Conservation (phyloP, 1,140 invertebrate species). For the Nymphalis io region DNA sequence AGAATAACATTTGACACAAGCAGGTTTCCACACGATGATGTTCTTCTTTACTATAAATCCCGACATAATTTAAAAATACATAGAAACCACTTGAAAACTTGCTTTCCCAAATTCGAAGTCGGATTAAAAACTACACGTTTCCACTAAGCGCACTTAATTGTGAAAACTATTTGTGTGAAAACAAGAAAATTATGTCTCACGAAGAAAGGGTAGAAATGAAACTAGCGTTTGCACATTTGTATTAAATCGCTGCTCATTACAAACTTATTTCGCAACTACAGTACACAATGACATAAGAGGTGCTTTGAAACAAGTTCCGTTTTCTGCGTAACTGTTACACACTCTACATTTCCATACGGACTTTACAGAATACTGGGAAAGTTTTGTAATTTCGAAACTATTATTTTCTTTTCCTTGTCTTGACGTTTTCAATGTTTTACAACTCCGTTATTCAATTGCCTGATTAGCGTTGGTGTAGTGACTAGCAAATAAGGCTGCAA, state of each 20-base stretch:
- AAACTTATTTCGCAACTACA: constrained; percentile 21
- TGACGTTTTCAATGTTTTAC: not conserved
- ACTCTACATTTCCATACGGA: constrained; percentile 20
- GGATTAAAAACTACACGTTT: no score
- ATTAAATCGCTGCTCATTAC: constrained; percentile 20
- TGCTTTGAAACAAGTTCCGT: constrained; percentile 16
- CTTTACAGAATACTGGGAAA: constrained; percentile 21
- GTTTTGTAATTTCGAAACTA: constrained; percentile 18
- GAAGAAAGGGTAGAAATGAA: not conserved
- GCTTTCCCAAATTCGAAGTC: no score
- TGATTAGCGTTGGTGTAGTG: no score
- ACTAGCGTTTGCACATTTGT: constrained; percentile 8
- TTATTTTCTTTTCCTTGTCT: constrained; percentile 15
- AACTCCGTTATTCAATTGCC: not conserved
- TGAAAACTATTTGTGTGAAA: no score
- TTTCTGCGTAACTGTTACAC: constrained; percentile 19
- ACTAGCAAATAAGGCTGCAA: no score
- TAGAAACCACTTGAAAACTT: no score
- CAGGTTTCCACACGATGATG: no score
- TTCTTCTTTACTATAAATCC: no score
- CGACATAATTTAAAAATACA: no score
- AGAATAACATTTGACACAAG: no score
- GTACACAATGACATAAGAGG: constrained; percentile 28
- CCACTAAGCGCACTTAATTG: no score
- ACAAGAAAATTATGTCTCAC: no score